phyloP scores from a whole-genome alignment of 2,113 vertebrate species.

The Melanerpes aurifrons region DNA sequence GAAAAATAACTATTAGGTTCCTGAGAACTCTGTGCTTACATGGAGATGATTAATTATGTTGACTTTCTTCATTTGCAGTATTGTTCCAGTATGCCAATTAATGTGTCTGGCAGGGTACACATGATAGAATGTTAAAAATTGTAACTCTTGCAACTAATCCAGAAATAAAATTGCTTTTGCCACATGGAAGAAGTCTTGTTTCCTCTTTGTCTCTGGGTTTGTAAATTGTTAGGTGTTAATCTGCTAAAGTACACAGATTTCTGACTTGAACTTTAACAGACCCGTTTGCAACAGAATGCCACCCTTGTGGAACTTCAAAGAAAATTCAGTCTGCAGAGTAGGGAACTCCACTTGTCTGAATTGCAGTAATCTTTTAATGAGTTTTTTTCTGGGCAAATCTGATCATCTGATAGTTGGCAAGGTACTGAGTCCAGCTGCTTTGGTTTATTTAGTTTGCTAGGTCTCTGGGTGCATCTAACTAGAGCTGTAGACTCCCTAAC shows the following conservation, averaged over 20 bases:
- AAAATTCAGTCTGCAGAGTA: neutral
- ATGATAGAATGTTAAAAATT: neutral
- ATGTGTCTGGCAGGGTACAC: neutral
- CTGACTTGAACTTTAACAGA: neutral
- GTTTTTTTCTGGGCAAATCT: neutral
- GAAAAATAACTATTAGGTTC: neutral
- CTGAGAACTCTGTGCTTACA: neutral
- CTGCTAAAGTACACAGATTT: neutral
- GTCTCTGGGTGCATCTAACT: neutral
- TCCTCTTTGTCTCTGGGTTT: neutral
- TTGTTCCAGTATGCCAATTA: slow-evolving; percentile 17
- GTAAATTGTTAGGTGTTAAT: neutral
- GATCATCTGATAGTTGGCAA: neutral
- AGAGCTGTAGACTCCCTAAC: neutral
- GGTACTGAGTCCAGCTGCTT: neutral
- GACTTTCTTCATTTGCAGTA: neutral
- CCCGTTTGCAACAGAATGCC: neutral
- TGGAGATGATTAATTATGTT: neutral
- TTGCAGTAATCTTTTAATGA: neutral
- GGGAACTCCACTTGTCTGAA: neutral
- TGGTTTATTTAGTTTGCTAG: neutral
- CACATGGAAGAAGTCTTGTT: slow-evolving; percentile 17
- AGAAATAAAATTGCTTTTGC: slow-evolving; percentile 61
- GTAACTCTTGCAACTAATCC: neutral
- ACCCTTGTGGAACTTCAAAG: neutral